Conservation (phyloP, 2,113 vertebrate species). For the Takifugu bimaculatus region DNA sequence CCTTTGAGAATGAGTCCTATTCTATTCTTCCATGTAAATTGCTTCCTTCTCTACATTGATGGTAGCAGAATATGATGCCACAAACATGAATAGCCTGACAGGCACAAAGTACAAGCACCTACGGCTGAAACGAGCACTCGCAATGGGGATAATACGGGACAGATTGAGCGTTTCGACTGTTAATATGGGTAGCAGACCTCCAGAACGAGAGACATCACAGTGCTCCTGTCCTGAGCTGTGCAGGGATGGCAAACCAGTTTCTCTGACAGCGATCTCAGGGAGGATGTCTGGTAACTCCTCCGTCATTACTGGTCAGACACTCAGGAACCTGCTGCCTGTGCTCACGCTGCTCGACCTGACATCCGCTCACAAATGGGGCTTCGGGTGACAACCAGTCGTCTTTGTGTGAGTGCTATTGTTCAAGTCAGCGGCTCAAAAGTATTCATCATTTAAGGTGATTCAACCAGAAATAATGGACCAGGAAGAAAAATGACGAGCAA, state of each 20-base stretch:
- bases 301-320: constrained; percentile 30
- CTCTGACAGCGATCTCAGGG: constrained; percentile 23
- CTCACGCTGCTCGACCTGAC: constrained; percentile 18
- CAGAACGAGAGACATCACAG: constrained; percentile 22
- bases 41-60: constrained; percentile 47
- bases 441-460: background rate
- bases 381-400: background rate
- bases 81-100: constrained; percentile 50
- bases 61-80: constrained; percentile 29
- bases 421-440: background rate
- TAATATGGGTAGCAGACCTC: constrained; percentile 13
- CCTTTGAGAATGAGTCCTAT: constrained; percentile 1
- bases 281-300: constrained; percentile 2
- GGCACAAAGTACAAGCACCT: constrained; percentile 15
- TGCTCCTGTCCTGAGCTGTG: constrained; percentile 12
- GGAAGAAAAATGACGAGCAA: background rate
- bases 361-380: constrained; percentile 22
- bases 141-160: background rate
- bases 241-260: constrained; percentile 48
- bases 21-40: constrained; percentile 29
- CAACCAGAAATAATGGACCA: background rate
- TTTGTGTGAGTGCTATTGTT: constrained; percentile 9
- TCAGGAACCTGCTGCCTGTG: constrained; percentile 14
- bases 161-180: background rate
- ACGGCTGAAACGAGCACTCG: constrained; percentile 21